These are phyloP conservation scores for Drosophila subobscura DNA, from an alignment of 1,140 invertebrate species.

Conservation along the genomic window DNA sequence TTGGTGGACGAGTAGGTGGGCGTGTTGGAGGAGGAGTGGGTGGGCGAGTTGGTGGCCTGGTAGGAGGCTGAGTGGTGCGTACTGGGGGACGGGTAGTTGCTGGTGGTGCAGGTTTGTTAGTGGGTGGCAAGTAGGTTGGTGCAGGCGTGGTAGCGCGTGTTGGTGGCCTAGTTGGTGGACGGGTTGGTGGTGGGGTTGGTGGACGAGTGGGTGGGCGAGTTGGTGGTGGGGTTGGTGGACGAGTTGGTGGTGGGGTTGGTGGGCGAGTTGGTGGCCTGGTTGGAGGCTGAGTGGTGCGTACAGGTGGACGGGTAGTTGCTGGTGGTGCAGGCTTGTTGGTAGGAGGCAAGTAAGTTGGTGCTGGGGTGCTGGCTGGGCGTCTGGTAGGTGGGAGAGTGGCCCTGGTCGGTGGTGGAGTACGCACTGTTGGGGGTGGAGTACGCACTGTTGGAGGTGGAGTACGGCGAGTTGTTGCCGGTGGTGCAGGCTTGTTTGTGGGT, in stretches of 20 bases:
- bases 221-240: slow-evolving; percentile 34
- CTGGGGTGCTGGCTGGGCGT: slow-evolving; percentile 4
- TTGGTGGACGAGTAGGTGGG: slow-evolving; percentile 38
- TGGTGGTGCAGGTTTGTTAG: slow-evolving; percentile 30
- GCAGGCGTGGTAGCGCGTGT: slow-evolving; percentile 46
- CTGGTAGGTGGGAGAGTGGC: too few species aligned
- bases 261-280: slow-evolving; percentile 41
- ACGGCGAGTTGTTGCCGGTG: slow-evolving; percentile 31
- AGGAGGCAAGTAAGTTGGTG: slow-evolving; percentile 50
- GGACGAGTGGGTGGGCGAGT: slow-evolving; percentile 30
- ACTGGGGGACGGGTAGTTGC: slow-evolving; percentile 34
- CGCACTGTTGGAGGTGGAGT: slow-evolving; percentile 30
- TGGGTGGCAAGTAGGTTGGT: slow-evolving; percentile 60
- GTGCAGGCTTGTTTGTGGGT: slow-evolving; percentile 37
- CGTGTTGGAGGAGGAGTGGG: slow-evolving; percentile 45
- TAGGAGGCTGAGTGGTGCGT: slow-evolving; percentile 31
- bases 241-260: slow-evolving; percentile 34
- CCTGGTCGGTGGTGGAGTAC: slow-evolving; percentile 1
- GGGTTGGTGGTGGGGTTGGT: slow-evolving; percentile 28
- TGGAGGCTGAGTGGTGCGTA: slow-evolving; percentile 35
- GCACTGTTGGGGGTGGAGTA: slow-evolving; percentile 24
- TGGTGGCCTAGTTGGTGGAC: slow-evolving; percentile 52
- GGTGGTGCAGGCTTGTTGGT: slow-evolving; percentile 30
- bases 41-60: slow-evolving; percentile 51
- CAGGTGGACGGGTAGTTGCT: slow-evolving; percentile 19